Evolutionary conservation across 1,140 invertebrate species (phyloP).

Genomic region (Orchestia grillus): DNA sequence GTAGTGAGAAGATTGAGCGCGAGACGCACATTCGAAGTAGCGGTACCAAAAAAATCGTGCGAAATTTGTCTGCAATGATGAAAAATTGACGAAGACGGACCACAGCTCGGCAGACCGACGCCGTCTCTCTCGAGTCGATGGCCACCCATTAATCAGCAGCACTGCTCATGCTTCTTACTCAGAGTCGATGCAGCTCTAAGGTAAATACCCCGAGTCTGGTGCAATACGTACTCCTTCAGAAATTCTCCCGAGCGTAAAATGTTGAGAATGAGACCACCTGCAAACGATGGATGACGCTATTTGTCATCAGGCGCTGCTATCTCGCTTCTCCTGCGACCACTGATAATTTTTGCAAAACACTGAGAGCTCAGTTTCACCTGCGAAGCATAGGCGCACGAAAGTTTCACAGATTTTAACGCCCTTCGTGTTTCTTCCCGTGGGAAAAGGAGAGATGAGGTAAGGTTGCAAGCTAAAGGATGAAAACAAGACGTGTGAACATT

Average conservation of each 20-base stretch:
- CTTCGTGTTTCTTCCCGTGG: too few relatives aligned
- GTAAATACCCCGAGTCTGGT: not conserved
- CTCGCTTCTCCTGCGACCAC: not conserved
- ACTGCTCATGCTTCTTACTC: not conserved
- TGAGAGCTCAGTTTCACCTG: too few relatives aligned
- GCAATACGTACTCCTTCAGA: not conserved
- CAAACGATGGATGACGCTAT: not conserved
- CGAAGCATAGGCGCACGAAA: too few relatives aligned
- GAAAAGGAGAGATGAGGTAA: too few relatives aligned
- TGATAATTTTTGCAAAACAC: too few relatives aligned
- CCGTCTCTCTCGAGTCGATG: not conserved
- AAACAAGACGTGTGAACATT: too few relatives aligned
- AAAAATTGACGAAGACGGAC: not conserved
- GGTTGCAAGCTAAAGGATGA: too few relatives aligned
- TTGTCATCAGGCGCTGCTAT: not conserved
- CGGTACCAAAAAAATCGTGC: not conserved
- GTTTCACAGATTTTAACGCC: too few relatives aligned
- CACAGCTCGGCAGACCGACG: not conserved
- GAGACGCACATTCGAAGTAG: not conserved
- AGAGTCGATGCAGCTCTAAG: not conserved
- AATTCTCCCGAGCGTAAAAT: not conserved
- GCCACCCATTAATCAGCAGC: not conserved
- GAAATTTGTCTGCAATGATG: not conserved
- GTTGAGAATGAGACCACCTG: not conserved
- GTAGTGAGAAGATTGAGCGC: not conserved